Percentiles rank a stretch among this genome's conserved stretches.
Conservation (phyloP, 2,797 vertebrate genomes). For the Furcifer pardalis region DNA sequence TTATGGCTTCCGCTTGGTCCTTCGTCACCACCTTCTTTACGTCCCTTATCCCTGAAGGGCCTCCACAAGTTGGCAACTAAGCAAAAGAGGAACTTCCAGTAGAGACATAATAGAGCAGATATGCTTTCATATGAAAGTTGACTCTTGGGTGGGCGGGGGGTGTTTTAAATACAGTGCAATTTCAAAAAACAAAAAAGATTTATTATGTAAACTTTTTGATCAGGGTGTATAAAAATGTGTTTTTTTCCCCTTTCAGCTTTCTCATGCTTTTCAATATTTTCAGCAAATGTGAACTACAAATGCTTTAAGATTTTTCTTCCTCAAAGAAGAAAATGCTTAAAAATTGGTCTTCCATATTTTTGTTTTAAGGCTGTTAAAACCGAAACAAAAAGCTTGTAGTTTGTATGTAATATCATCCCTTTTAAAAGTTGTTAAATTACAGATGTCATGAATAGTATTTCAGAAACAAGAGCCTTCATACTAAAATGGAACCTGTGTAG, state of each 20-base stretch:
- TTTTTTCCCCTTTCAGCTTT: constrained; percentile 71
- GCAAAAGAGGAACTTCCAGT: constrained; percentile 59
- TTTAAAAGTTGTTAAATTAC: constrained; percentile 75
- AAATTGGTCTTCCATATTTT: constrained; percentile 76
- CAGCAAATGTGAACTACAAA: constrained; percentile 79
- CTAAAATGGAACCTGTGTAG: constrained; percentile 3
- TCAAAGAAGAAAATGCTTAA: constrained; percentile 69
- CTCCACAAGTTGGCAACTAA: constrained; percentile 91
- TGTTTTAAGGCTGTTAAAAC: constrained; percentile 66
- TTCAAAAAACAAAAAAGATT: constrained; percentile 65
- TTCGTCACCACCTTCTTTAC: constrained; percentile 96
- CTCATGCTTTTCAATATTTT: constrained; percentile 74
- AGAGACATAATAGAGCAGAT: constrained; percentile 53
- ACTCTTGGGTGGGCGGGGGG: constrained; percentile 65
- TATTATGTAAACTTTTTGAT: constrained; percentile 72
- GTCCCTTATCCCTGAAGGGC: constrained; percentile 93
- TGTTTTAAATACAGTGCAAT: constrained; percentile 80
- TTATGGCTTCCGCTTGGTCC: constrained; percentile 93
- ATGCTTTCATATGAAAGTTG: constrained; percentile 47
- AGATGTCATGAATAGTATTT: constrained; percentile 53
- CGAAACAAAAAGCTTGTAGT: constrained; percentile 53
- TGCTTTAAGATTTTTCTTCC: constrained; percentile 70
- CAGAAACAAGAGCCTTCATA: constrained; percentile 24
- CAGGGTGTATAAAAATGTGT: constrained; percentile 75
- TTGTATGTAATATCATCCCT: constrained; percentile 64